Evolutionary conservation across 2,113 vertebrate species (phyloP).

Genomic region (Galbula dea): DNA sequence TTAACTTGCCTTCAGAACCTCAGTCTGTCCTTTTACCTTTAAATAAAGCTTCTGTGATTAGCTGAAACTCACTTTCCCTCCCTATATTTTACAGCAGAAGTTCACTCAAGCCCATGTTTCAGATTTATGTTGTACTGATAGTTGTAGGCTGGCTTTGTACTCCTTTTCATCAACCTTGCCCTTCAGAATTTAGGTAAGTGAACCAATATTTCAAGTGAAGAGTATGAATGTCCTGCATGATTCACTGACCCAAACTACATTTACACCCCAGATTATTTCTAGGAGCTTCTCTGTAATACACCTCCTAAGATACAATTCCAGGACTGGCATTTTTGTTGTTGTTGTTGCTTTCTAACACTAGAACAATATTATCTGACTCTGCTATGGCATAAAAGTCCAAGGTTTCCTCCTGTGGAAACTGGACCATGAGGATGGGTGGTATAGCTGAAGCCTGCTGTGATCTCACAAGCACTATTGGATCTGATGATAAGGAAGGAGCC

Average conservation of each 20-base stretch:
- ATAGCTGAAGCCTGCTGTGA: not conserved
- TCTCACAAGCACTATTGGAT: not conserved
- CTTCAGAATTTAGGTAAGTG: not conserved
- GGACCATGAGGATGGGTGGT: not conserved
- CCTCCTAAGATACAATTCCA: not conserved
- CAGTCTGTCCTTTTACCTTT: not conserved
- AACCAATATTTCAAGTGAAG: not conserved
- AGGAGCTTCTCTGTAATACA: not conserved
- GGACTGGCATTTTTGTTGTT: no score
- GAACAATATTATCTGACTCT: not conserved
- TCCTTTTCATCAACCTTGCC: not conserved
- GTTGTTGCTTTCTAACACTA: not conserved
- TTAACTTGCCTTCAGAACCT: not conserved
- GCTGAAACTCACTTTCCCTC: not conserved
- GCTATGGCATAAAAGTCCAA: not conserved
- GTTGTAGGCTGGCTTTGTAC: fast-evolving
- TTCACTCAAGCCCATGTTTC: not conserved
- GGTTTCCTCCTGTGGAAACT: not conserved
- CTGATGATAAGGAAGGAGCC: not conserved
- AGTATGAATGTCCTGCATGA: not conserved
- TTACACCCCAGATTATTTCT: not conserved
- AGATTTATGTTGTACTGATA: not conserved
- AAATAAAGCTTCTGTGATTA: not conserved
- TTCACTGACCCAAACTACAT: not conserved
- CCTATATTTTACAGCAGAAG: not conserved